These are phyloP conservation scores for Astur gentilis DNA, from an alignment of 2,113 vertebrate species.

Conservation along the genomic window DNA sequence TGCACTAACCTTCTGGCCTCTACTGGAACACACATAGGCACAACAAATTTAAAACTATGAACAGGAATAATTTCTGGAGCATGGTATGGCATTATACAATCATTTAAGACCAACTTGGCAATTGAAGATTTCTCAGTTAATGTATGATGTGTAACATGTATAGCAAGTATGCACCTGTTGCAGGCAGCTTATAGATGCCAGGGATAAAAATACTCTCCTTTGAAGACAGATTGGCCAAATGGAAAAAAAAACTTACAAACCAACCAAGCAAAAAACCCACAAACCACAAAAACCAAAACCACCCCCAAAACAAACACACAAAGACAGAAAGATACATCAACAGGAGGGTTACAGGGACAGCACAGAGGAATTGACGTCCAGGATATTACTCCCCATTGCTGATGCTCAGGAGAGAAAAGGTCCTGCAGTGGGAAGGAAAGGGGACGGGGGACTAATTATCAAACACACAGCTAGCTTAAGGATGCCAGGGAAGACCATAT, in stretches of 20 bases:
- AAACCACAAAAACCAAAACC: not conserved
- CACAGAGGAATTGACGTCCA: not conserved
- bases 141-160: not conserved
- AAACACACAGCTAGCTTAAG: not conserved
- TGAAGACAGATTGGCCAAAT: not conserved
- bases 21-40: not conserved
- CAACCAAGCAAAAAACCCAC: not conserved
- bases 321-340: not conserved
- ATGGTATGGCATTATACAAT: not conserved
- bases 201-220: not conserved
- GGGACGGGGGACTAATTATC: not conserved
- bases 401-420: not conserved
- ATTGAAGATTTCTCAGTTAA: not conserved
- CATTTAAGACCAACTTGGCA: not conserved
- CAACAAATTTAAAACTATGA: not conserved
- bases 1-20: not conserved
- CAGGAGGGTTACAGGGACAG: not conserved
- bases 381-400: not conserved
- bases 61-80: not conserved
- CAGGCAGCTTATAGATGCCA: not conserved
- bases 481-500: not conserved
- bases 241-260: not conserved
- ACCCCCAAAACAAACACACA: not conserved
- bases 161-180: not conserved
- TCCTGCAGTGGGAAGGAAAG: not conserved